These are phyloP conservation scores for Onychostoma macrolepis DNA, from an alignment of 2,113 vertebrate species.

Conservation along the genomic window DNA sequence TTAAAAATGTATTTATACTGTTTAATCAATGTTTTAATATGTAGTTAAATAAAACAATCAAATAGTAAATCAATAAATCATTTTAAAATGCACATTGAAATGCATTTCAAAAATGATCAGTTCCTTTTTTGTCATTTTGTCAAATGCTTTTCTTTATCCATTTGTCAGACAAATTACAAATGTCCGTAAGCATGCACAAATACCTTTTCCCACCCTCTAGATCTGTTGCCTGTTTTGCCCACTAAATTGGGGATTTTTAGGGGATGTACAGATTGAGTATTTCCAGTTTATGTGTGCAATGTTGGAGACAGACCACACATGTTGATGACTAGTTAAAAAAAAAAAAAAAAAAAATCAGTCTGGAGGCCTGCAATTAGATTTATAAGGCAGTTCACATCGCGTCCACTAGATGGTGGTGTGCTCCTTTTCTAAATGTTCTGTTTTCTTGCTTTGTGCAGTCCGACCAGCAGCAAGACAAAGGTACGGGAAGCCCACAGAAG, in stretches of 20 bases:
- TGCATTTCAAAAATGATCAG: neutral
- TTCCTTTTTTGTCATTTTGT: neutral
- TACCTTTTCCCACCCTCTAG: neutral
- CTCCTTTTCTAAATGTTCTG: slow-evolving; percentile 10
- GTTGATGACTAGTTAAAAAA: neutral
- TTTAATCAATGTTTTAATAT: neutral
- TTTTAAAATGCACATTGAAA: neutral
- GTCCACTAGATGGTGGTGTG: slow-evolving; percentile 46
- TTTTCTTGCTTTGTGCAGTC: slow-evolving; percentile 71
- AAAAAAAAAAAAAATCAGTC: neutral
- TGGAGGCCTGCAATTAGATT: neutral
- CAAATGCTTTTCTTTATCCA: neutral
- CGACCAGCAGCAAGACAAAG: slow-evolving; percentile 83
- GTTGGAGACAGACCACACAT: neutral
- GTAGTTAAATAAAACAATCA: neutral
- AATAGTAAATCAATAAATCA: neutral
- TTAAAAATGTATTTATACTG: no score
- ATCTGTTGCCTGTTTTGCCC: neutral
- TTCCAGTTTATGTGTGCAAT: slow-evolving; percentile 4
- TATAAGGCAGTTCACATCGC: neutral
- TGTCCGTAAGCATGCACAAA: neutral
- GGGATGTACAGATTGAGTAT: slow-evolving; percentile 4
- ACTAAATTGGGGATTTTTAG: slow-evolving; percentile 3
- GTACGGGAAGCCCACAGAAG: slow-evolving; percentile 86
- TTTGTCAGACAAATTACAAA: neutral